Base-by-base conservation (phyloP, 2,888 invertebrate species). In the Aleiodes leptofemur region DNA sequence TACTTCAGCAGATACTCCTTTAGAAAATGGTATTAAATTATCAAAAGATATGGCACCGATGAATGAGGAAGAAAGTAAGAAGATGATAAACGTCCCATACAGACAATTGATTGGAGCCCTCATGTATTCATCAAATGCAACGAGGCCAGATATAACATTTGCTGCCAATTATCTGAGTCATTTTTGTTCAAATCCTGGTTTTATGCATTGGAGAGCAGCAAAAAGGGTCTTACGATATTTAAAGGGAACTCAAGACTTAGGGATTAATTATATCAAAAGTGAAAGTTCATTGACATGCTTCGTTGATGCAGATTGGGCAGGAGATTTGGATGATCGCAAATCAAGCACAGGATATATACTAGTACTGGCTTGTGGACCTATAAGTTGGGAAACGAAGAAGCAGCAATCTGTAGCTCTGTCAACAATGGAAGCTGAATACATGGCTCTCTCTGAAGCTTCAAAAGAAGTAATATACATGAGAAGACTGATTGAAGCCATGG, bases 111-210 rank as follows among this genome's bases (percentile, higher is more conserved):
- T 75, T n/a, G 70, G 74, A 31, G 55, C 69, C 2, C 23, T 69
- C 9, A 56, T 69, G 69, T 57, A 69, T 74, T 43, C 53, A 9
- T 53, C 70, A 23, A 23, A 23, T 4, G 53, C 70, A 29, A 13
- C 55, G 11, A 55, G 16, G 7, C 66, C 56, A n/a, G 68, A 73
- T 91, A 91, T 76, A 90, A 86, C 72, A 91, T 87, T 3, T 91
- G 91, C 81, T 90, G 84, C 56, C 90, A 86, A 84, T 91, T 91
- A 80, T 90, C 85, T 68, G 91, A 80, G 77, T 91, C 91, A 14
- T 8, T 71, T 48, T 48, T 34, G 34, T 31, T 16, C n/a, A 9
- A 55, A 55, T 55, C 9, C 34, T 16, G n/a, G 14, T 34, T 14
- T 55, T 7, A 14, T 29, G 9, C 55, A 69, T 48, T 69, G 69